A percentile compares a stretch with the other conserved stretches of the same genome.
Evolutionary conservation across 2,797 vertebrate species (phyloP).

Genomic region (Lepus townsendii): DNA sequence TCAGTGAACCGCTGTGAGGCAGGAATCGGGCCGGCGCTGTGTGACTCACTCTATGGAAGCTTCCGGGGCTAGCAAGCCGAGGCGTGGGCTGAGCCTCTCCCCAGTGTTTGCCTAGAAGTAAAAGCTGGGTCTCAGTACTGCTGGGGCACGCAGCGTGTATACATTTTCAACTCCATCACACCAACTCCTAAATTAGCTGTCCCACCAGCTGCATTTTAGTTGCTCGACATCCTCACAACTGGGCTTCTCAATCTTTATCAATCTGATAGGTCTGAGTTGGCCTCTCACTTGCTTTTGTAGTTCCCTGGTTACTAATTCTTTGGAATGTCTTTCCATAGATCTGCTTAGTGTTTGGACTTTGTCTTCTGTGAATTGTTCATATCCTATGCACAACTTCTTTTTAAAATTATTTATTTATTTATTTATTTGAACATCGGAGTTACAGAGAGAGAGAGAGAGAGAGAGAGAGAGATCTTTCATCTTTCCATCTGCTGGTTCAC

Average conservation of each 20-base stretch:
- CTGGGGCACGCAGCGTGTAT: background rate
- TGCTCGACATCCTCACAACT: background rate
- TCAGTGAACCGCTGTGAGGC: background rate
- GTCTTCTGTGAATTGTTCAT: background rate
- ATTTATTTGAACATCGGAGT: background rate
- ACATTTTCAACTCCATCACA: background rate
- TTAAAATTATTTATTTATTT: background rate
- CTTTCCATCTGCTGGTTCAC: no score
- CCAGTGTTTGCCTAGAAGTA: background rate
- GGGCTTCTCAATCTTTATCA: background rate
- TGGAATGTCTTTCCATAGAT: background rate
- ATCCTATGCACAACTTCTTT: background rate
- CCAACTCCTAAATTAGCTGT: background rate
- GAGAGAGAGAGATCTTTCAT: no score
- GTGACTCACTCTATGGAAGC: background rate
- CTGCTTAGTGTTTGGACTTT: constrained; percentile 10
- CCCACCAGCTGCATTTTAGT: background rate
- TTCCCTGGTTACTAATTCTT: background rate
- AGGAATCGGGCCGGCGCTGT: background rate
- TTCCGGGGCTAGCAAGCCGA: background rate
- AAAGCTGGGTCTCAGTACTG: background rate
- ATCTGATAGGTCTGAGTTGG: background rate
- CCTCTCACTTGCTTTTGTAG: background rate
- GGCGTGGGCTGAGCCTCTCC: background rate
- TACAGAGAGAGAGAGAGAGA: no score